Conservation (phyloP, 2,888 invertebrate species). For the Lathronympha strigana region DNA sequence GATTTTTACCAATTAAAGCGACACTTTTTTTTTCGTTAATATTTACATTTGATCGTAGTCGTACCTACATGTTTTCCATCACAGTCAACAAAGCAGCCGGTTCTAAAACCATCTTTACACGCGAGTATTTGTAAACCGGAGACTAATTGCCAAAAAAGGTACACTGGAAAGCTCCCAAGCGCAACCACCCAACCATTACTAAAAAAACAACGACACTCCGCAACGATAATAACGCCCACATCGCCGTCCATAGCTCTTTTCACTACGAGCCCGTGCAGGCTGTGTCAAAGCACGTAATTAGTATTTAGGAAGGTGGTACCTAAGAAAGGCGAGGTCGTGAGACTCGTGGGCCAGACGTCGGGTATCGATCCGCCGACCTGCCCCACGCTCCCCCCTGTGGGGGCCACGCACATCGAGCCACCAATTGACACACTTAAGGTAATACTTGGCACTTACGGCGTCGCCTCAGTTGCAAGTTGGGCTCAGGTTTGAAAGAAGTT, state of each 20-base stretch:
- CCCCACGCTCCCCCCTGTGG: slow-evolving; percentile 74
- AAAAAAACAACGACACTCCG: slow-evolving; percentile 69
- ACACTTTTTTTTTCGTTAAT: too few species aligned
- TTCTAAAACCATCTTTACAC: slow-evolving; percentile 21
- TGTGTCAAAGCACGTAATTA: slow-evolving; percentile 85
- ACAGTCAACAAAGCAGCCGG: neutral
- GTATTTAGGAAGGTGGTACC: slow-evolving; percentile 85
- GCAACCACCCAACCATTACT: slow-evolving; percentile 57
- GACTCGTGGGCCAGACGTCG: slow-evolving; percentile 86
- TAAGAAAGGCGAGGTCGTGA: slow-evolving; percentile 84
- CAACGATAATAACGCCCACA: slow-evolving; percentile 75
- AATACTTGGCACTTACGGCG: slow-evolving; percentile 77
- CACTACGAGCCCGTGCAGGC: slow-evolving; percentile 76
- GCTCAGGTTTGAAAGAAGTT: slow-evolving; percentile 38
- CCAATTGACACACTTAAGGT: slow-evolving; percentile 84
- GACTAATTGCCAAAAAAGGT: slow-evolving; percentile 42
- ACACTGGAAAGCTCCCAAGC: slow-evolving; percentile 41
- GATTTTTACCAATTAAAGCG: too few species aligned
- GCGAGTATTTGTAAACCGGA: slow-evolving; percentile 35
- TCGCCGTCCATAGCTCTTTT: slow-evolving; percentile 75
- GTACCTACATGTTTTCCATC: neutral
- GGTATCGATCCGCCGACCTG: slow-evolving; percentile 87
- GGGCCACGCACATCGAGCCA: slow-evolving; percentile 81
- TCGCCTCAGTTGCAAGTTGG: slow-evolving; percentile 58
- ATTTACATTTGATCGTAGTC: too few species aligned